Percentiles rank a stretch among this genome's conserved stretches.
Conservation (phyloP, 1,140 invertebrate genomes). For the Zaprionus ornatus region DNA sequence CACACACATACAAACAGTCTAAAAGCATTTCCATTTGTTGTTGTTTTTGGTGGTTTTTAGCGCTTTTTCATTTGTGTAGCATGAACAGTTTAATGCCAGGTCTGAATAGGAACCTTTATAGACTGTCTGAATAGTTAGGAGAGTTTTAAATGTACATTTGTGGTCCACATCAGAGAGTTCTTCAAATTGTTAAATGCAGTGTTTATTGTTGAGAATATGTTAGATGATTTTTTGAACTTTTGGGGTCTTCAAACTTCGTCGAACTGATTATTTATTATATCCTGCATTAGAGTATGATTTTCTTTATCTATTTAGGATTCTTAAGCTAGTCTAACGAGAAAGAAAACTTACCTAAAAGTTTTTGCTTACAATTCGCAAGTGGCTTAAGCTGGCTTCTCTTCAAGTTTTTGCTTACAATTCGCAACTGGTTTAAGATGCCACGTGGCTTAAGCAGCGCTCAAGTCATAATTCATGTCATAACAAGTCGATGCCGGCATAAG, state of each 20-base stretch:
- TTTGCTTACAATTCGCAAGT: conserved; percentile 32
- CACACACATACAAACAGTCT: not conserved
- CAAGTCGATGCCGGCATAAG: conserved; percentile 8
- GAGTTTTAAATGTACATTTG: not conserved
- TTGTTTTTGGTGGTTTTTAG: not conserved
- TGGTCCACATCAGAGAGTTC: not conserved
- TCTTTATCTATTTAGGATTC: not conserved
- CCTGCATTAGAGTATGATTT: not conserved
- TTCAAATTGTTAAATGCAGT: not conserved
- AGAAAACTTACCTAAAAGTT: not conserved
- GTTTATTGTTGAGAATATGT: not conserved
- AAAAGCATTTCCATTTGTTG: not conserved
- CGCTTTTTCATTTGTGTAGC: not conserved
- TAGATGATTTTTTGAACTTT: not conserved
- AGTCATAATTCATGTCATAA: not conserved
- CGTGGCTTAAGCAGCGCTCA: not conserved
- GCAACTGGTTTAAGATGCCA: conserved; percentile 23
- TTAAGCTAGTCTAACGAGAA: not conserved
- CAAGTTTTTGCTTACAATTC: conserved; percentile 21
- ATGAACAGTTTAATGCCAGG: not conserved
- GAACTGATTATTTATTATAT: not conserved
- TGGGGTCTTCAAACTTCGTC: not conserved
- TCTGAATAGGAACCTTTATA: not conserved
- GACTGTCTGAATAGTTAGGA: not conserved
- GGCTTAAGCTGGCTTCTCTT: not conserved